phyloP scores from a whole-genome alignment of 2,113 vertebrate genomes.

The Chascanopsetta lugubris region DNA sequence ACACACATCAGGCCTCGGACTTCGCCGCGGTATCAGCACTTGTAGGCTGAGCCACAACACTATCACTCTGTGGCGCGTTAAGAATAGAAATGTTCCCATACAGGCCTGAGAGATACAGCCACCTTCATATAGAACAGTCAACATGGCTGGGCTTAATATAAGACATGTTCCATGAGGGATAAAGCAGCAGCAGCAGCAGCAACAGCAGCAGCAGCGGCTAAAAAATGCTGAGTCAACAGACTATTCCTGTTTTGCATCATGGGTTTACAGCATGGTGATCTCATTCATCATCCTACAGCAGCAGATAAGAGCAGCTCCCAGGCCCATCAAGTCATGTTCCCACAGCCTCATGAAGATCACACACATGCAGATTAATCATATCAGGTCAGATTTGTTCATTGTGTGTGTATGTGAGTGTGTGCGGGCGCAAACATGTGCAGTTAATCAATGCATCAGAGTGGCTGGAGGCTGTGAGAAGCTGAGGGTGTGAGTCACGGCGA shows the following conservation, averaged over 20 bases:
- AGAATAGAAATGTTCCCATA: constrained; percentile 48
- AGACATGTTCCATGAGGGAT: not conserved
- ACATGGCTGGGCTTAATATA: constrained; percentile 25
- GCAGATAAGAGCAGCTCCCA: constrained; percentile 42
- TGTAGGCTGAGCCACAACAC: constrained; percentile 27
- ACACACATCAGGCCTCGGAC: constrained; percentile 39
- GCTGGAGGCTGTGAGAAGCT: constrained; percentile 39
- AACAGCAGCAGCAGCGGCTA: too few species aligned
- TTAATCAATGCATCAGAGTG: constrained; percentile 49
- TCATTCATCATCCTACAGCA: constrained; percentile 40
- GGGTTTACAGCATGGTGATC: constrained; percentile 26
- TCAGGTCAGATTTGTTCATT: not conserved
- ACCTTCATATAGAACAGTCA: constrained; percentile 21
- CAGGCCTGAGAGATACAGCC: constrained; percentile 10
- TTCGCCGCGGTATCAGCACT: constrained; percentile 50
- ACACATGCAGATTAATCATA: constrained; percentile 2
- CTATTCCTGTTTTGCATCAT: constrained; percentile 27
- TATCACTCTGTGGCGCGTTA: constrained; percentile 36
- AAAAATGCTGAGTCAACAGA: constrained; percentile 37
- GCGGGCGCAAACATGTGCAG: too few species aligned
- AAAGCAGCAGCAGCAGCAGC: too few species aligned
- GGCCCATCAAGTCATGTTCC: constrained; percentile 39
- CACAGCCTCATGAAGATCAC: constrained; percentile 26
- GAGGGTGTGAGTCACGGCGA: constrained; percentile 47
- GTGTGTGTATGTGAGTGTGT: constrained; percentile 6